A percentile compares a stretch with the other conserved stretches of the same genome.
These are phyloP conservation scores for Lithophane semibrunnea DNA, from an alignment of 2,888 invertebrate genomes.

Conservation along the genomic window DNA sequence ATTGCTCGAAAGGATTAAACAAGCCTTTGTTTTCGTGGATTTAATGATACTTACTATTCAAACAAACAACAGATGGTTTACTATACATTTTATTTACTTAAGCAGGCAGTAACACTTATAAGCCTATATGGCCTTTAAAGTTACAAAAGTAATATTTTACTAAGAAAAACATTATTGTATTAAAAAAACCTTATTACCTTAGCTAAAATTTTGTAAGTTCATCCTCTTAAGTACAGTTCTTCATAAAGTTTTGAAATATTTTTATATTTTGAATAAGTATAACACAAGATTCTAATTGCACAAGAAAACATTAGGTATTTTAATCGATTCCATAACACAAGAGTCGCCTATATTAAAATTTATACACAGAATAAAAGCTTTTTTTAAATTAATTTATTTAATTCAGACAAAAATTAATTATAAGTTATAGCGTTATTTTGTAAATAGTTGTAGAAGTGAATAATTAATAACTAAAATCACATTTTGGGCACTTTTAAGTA, in stretches of 20 bases:
- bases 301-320: neutral
- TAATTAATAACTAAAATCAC: neutral
- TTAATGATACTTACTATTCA: constrained; percentile 8
- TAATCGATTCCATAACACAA: neutral
- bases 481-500: neutral
- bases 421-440: neutral
- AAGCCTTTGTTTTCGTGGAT: neutral
- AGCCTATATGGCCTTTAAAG: neutral
- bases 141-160: neutral
- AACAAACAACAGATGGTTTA: constrained; percentile 10
- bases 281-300: neutral
- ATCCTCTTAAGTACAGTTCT: too few relatives aligned
- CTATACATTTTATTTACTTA: constrained; percentile 2
- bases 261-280: neutral
- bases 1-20: neutral
- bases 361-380: neutral
- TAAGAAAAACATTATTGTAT: neutral
- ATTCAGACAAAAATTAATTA: neutral
- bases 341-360: neutral
- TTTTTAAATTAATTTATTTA: neutral
- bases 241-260: neutral
- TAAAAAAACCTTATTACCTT: neutral
- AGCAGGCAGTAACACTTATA: neutral
- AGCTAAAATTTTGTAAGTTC: neutral
- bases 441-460: neutral